Conservation (phyloP, 1,140 invertebrate genomes). For the Melitaea cinxia region DNA sequence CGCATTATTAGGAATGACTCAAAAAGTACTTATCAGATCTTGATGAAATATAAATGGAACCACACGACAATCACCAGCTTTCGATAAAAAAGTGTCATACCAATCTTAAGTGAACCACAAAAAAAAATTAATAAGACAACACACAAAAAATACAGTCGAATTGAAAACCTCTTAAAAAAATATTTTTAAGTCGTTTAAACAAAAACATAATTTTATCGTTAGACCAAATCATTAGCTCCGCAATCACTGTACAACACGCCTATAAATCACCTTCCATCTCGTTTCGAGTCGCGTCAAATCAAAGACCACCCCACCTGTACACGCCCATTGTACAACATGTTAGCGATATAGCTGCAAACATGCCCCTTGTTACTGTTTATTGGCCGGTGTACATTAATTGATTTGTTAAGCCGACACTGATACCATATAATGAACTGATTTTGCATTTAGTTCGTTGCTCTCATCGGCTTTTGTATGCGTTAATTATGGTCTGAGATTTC, state of each 20-base stretch:
- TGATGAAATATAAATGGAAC: no score
- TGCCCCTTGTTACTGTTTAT: slow-evolving; percentile 43
- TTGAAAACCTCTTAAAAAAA: no score
- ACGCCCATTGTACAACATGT: slow-evolving; percentile 49
- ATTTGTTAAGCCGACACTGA: slow-evolving; percentile 26
- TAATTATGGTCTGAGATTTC: neutral
- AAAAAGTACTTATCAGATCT: no score
- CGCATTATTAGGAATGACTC: no score
- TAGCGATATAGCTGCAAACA: slow-evolving; percentile 51
- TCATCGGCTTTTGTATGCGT: neutral
- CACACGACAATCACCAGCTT: no score
- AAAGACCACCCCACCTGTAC: slow-evolving; percentile 52
- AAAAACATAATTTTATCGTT: neutral
- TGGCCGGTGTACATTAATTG: slow-evolving; percentile 20
- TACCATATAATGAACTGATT: slow-evolving; percentile 6
- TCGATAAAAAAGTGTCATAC: no score
- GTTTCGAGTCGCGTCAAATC: slow-evolving; percentile 35
- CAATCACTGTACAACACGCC: slow-evolving; percentile 24
- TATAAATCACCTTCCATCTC: slow-evolving; percentile 32
- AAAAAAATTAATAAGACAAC: no score
- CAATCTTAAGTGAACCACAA: no score
- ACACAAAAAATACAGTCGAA: no score
- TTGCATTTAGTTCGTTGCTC: neutral
- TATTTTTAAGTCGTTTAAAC: neutral
- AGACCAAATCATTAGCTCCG: slow-evolving; percentile 5